A percentile compares a stretch with the other conserved stretches of the same genome.
Conservation (phyloP, 2,888 invertebrate genomes). For the Hoplodrina blanda region DNA sequence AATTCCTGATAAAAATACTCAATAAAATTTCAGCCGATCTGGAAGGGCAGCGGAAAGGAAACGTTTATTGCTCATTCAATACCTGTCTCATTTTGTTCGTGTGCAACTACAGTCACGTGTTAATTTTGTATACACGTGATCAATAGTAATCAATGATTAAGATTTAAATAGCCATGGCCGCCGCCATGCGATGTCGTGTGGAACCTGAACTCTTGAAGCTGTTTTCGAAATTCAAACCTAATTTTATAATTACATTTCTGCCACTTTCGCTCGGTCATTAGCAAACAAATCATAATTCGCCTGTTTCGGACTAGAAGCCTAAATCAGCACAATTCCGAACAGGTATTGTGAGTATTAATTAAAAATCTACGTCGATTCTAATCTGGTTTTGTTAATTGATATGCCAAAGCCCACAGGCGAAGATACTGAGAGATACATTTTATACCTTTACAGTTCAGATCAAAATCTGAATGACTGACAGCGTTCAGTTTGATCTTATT, state of each 20-base stretch:
- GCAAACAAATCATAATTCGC: constrained; percentile 12
- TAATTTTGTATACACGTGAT: constrained; percentile 19
- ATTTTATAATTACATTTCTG: constrained; percentile 22
- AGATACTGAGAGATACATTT: constrained; percentile 16
- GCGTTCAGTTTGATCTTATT: neutral
- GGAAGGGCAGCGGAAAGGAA: neutral
- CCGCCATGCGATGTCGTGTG: neutral
- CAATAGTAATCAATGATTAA: constrained; percentile 8
- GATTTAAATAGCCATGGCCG: constrained; percentile 6
- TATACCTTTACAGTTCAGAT: constrained; percentile 15
- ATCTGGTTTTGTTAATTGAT: constrained; percentile 51
- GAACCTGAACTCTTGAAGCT: constrained; percentile 17
- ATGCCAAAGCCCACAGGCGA: constrained; percentile 19
- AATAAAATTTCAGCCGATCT: too few relatives aligned
- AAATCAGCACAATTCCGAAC: constrained; percentile 32
- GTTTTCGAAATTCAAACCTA: constrained; percentile 29
- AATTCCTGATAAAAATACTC: too few relatives aligned
- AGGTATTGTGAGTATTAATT: constrained; percentile 30
- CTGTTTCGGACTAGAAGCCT: neutral
- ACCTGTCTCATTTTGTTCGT: constrained; percentile 32
- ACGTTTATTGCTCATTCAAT: constrained; percentile 23
- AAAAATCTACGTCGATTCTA: constrained; percentile 20
- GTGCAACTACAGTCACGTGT: constrained; percentile 26
- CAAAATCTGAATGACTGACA: constrained; percentile 25
- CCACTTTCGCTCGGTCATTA: constrained; percentile 45